These are phyloP conservation scores for Cataglyphis altisquamis DNA, from an alignment of 2,888 invertebrate species.

Conservation along the genomic window DNA sequence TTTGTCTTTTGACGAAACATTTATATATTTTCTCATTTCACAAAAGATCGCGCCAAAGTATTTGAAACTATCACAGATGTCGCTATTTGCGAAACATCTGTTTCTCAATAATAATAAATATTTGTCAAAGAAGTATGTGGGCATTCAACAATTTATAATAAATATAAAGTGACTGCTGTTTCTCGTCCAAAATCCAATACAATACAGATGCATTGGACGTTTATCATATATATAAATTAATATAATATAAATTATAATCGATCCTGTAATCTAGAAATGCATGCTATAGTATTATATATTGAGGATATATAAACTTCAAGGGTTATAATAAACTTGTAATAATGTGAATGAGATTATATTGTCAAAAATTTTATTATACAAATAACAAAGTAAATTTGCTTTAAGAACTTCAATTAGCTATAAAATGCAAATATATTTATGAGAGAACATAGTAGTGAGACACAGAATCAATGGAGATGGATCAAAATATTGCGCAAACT, in stretches of 20 bases:
- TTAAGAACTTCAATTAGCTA: not conserved
- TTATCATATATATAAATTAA: not conserved
- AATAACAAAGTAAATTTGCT: not conserved
- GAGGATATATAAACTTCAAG: not conserved
- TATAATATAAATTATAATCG: not conserved
- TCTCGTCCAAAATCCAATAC: not conserved
- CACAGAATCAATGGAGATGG: slow-evolving; percentile 87
- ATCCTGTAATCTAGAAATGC: not conserved
- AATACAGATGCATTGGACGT: not conserved
- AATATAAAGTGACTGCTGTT: not conserved
- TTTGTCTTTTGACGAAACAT: not conserved
- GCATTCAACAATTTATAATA: not conserved
- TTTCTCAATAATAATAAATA: not conserved
- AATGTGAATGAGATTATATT: not conserved
- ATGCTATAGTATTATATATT: not conserved
- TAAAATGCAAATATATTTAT: slow-evolving; percentile 1
- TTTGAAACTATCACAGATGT: not conserved
- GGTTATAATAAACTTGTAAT: not conserved
- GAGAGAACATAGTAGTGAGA: slow-evolving; percentile 7
- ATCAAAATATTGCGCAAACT: slow-evolving; percentile 91
- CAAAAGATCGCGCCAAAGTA: not conserved
- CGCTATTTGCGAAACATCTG: not conserved
- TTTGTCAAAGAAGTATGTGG: not conserved
- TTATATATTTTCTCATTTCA: not conserved
- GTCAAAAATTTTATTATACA: not conserved